Evolutionary conservation across 1,140 invertebrate species (phyloP).

Genomic region (Drosophila lacteicornis): DNA sequence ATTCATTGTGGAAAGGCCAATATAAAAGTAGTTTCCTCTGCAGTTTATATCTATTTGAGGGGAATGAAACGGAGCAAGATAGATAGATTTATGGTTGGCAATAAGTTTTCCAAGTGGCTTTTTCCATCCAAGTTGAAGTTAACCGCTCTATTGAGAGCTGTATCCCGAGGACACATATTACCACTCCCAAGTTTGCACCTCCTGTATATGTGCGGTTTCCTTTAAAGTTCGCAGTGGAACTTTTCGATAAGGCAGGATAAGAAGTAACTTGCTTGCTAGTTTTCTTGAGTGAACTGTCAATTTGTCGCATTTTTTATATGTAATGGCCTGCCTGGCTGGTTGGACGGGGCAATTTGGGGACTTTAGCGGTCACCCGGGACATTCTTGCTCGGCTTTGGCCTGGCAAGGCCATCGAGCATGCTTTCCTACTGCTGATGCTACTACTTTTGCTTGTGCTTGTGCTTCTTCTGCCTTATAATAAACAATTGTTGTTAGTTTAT

Average conservation of each 20-base stretch:
- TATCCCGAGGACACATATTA: not conserved
- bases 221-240: constrained; percentile 15
- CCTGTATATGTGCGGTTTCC: not conserved
- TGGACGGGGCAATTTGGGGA: constrained; percentile 43
- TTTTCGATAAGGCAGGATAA: constrained; percentile 17
- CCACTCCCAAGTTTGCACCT: constrained; percentile 1
- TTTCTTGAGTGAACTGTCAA: constrained; percentile 37
- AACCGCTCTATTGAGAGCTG: constrained; percentile 1
- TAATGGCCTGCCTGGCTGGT: constrained; percentile 3
- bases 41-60: not conserved
- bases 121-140: not conserved
- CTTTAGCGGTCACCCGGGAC: constrained; percentile 60
- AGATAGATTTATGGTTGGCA: not conserved
- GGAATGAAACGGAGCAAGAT: not conserved
- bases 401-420: constrained; percentile 65
- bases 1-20: constrained; percentile 10
- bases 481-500: constrained; percentile 69
- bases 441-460: not conserved
- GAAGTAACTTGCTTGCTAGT: constrained; percentile 11
- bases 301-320: constrained; percentile 34
- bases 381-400: constrained; percentile 22
- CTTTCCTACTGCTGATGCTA: not conserved
- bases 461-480: constrained; percentile 44
- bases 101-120: not conserved
- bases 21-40: not conserved